phyloP scores from a whole-genome alignment of 2,888 invertebrate genomes.

The Ormyrus thymus region DNA sequence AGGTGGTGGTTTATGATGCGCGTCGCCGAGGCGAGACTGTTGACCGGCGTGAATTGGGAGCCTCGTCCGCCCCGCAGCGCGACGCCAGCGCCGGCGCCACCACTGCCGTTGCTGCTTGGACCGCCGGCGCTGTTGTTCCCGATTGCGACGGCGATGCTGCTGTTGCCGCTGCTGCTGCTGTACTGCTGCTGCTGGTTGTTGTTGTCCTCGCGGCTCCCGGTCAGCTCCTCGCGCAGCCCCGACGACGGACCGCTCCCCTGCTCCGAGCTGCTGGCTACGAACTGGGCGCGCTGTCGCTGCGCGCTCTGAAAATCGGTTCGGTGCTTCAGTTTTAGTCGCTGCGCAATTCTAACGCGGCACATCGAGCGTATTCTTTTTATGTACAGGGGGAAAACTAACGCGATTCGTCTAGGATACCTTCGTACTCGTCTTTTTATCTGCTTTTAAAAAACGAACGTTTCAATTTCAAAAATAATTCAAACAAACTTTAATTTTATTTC shows the following conservation, averaged over 20 bases:
- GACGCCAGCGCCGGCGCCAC: constrained; percentile 60
- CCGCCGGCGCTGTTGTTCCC: constrained; percentile 68
- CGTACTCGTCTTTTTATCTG: too few species aligned
- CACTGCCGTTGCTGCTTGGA: constrained; percentile 58
- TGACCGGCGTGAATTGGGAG: constrained; percentile 79
- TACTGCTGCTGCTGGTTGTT: constrained; percentile 41
- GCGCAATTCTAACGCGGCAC: too few species aligned
- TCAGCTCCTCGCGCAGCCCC: too few species aligned
- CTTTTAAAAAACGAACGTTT: too few species aligned
- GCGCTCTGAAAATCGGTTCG: constrained; percentile 29
- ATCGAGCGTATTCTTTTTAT: too few species aligned
- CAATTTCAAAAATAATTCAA: too few species aligned
- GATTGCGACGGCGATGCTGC: constrained; percentile 5
- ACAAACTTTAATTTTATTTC: too few species aligned
- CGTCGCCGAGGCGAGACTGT: constrained; percentile 83
- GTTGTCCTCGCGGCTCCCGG: constrained; percentile 48
- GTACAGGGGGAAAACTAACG: too few species aligned
- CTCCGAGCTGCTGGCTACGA: constrained; percentile 49
- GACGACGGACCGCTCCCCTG: constrained; percentile 49
- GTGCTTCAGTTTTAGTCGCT: too few species aligned
- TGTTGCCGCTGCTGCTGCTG: constrained; percentile 8
- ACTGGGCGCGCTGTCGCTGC: constrained; percentile 47
- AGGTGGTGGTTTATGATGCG: constrained; percentile 85
- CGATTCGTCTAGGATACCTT: too few species aligned
- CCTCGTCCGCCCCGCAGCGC: constrained; percentile 75